These are phyloP conservation scores for Drosophila mercatorum DNA, from an alignment of 2,888 invertebrate genomes.

Conservation along the genomic window DNA sequence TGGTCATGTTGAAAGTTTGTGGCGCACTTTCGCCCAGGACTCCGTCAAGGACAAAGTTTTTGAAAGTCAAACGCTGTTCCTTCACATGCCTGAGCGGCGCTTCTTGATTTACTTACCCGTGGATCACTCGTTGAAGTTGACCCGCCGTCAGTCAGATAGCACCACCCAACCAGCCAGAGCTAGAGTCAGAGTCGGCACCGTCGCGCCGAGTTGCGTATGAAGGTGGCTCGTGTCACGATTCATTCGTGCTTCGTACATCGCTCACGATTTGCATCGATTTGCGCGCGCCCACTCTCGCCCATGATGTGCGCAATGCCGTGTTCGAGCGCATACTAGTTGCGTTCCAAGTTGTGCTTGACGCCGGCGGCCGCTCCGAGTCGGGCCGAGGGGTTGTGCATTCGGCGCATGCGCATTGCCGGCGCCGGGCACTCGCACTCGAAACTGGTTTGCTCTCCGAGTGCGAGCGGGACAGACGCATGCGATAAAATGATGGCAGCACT, in stretches of 20 bases:
- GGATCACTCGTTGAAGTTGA: constrained; percentile 18
- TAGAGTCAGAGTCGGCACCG: constrained; percentile 9
- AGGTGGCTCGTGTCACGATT: constrained; percentile 6
- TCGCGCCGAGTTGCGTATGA: constrained; percentile 16
- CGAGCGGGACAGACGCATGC: constrained; percentile 45
- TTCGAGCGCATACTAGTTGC: constrained; percentile 85
- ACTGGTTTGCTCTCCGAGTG: constrained; percentile 60
- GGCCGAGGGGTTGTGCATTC: constrained; percentile 55
- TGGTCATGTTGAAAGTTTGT: constrained; percentile 27
- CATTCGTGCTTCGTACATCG: constrained; percentile 1
- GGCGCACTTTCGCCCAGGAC: constrained; percentile 17
- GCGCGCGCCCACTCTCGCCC: constrained; percentile 80
- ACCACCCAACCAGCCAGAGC: constrained; percentile 1
- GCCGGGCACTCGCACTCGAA: constrained; percentile 33
- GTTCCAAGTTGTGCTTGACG: constrained; percentile 75
- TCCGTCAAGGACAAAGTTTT: constrained; percentile 26
- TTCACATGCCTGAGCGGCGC: constrained; percentile 24
- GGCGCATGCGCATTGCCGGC: constrained; percentile 69
- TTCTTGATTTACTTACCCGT: constrained; percentile 33
- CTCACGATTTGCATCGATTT: constrained; percentile 46
- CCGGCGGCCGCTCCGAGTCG: constrained; percentile 34
- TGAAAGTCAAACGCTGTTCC: constrained; percentile 50
- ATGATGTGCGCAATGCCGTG: constrained; percentile 83
- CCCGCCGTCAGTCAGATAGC: constrained; percentile 8
- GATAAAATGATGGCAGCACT: constrained; percentile 28